Evolutionary conservation across 2,797 vertebrate species (phyloP), one percentile per base, ranked within the genome.

Genomic region (Muraenolepis orangiensis): DNA sequence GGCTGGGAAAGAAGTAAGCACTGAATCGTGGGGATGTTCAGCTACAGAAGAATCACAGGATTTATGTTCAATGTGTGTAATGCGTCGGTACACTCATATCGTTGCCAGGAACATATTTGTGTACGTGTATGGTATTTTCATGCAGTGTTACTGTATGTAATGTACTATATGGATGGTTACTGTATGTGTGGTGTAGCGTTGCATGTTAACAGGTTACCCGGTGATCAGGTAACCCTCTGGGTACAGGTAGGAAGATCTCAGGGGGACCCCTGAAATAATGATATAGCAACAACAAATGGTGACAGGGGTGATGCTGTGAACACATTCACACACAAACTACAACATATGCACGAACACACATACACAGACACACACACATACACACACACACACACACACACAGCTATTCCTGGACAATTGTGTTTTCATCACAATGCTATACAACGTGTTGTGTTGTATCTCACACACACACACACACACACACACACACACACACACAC

Each of bases 171-270:
- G n/a, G n/a, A n/a, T n/a, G n/a, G n/a, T n/a, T n/a, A n/a, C n/a
- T n/a, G n/a, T 38, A 34, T 73, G 31, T 66, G 31, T 73, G 20
- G 70, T 46, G 26, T 26, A 16, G 14, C 26, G 12, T 26, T 26
- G 8, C 5, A 23, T 40, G 69, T 72, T n/a, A 57, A 7, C 0
- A 16, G 70, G 71, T 81, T 70, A 71, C 77, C 38, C 64, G 6
- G 57, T 78, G 66, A 36, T 76, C 70, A 1, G 18, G 73, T 81
- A 80, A 83, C 82, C 79, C 73, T 18, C 73, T 80, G 80, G 36
- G 79, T 75, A 28, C 73, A 78, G 78, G 72, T 20, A 74, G 46
- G 67, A 16, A 36, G 67, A 31, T 42, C 64, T 16, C 20, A 20
- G 46, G 16, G 46, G 16, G 16, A 3, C 46, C 46, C 1, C 13